Percentiles rank a stretch among this genome's conserved stretches.
These are phyloP conservation scores for Watsonalla binaria DNA, from an alignment of 2,888 invertebrate genomes.

Conservation along the genomic window DNA sequence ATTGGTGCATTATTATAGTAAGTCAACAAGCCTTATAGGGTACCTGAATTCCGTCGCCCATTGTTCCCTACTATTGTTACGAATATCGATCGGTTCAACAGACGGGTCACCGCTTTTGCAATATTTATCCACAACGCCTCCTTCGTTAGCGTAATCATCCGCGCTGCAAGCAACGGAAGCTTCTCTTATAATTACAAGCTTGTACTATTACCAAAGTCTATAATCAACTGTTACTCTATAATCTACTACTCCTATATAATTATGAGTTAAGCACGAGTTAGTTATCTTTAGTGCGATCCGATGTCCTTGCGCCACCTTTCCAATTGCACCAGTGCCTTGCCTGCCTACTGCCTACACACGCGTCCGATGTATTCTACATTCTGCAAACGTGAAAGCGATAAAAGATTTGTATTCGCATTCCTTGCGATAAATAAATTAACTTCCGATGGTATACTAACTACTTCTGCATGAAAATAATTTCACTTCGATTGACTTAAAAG, in stretches of 20 bases:
- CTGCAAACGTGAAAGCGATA: conserved; percentile 28
- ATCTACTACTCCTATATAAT: conserved; percentile 27
- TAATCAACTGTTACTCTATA: neutral
- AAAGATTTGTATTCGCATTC: conserved; percentile 34
- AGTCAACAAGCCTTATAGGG: conserved; percentile 17
- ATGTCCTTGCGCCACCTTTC: conserved; percentile 27
- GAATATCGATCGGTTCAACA: conserved; percentile 27
- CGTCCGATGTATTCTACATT: conserved; percentile 17
- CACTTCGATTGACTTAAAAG: no score
- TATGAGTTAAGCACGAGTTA: conserved; percentile 18
- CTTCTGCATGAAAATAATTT: no score
- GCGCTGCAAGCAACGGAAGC: conserved; percentile 41
- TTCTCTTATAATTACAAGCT: conserved; percentile 38
- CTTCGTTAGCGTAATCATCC: conserved; percentile 50
- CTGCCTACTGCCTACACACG: conserved; percentile 11
- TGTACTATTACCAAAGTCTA: conserved; percentile 1
- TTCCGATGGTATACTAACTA: conserved; percentile 21
- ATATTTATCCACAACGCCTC: conserved; percentile 45
- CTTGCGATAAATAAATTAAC: conserved; percentile 23
- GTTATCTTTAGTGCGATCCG: conserved; percentile 20
- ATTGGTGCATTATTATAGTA: conserved; percentile 4
- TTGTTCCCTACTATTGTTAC: conserved; percentile 46
- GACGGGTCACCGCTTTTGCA: conserved; percentile 37
- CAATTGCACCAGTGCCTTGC: conserved; percentile 14
- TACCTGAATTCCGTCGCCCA: conserved; percentile 25